A percentile compares a stretch with the other conserved stretches of the same genome.
These are phyloP conservation scores for Protobothrops flavoviridis DNA, from an alignment of 2,113 vertebrate species.

Conservation along the genomic window DNA sequence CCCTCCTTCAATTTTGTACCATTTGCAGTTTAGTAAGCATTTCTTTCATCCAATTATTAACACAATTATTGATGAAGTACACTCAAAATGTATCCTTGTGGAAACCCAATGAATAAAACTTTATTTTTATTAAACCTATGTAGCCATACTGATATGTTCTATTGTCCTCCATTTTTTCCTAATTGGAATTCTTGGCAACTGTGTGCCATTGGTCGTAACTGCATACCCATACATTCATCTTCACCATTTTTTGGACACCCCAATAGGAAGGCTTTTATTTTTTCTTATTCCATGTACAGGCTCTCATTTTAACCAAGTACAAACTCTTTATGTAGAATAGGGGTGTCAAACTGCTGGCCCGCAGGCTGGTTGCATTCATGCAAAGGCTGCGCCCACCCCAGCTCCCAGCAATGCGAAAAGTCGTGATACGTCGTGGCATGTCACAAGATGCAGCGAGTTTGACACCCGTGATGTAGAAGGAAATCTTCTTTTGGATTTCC, in stretches of 20 bases:
- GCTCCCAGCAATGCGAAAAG: too few species aligned
- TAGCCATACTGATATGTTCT: background rate
- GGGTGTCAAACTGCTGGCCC: too few species aligned
- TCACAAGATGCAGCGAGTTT: too few species aligned
- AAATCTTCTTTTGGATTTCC: background rate
- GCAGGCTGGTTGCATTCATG: too few species aligned
- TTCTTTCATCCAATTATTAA: background rate
- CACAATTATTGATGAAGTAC: background rate
- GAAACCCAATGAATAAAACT: background rate
- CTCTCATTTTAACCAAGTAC: background rate
- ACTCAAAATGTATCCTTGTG: background rate
- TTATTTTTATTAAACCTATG: background rate
- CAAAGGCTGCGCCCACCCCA: too few species aligned
- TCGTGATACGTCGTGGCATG: too few species aligned
- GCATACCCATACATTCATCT: background rate
- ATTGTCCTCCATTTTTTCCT: background rate
- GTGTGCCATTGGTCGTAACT: background rate
- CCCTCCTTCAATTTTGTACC: background rate
- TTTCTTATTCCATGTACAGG: background rate
- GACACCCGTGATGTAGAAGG: background rate
- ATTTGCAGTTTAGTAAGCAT: background rate
- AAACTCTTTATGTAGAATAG: background rate
- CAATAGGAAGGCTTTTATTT: background rate
- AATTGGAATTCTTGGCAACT: background rate
- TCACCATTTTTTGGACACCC: background rate